Conservation (phyloP, 1,140 invertebrate species). For the Schlechtendalia chinensis region DNA sequence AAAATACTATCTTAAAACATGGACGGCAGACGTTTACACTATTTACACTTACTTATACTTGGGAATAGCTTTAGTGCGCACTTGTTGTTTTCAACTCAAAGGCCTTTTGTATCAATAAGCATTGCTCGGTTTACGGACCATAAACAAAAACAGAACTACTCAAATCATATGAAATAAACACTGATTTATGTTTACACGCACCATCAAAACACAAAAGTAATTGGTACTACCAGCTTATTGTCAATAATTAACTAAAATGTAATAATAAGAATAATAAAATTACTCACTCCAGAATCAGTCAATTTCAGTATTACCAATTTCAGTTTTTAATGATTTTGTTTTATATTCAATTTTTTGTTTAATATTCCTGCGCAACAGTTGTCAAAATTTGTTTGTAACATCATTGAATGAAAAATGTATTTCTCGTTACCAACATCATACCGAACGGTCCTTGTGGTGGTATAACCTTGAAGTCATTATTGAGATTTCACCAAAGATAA, state of each 20-base stretch:
- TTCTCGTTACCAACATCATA: conserved; percentile 3
- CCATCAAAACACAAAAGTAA: background rate
- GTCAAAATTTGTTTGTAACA: conserved; percentile 44
- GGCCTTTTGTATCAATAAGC: background rate
- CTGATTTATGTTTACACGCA: too few relatives aligned
- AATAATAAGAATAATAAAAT: background rate
- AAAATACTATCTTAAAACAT: background rate
- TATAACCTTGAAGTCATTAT: background rate
- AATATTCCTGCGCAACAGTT: conserved; percentile 49
- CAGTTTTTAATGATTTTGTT: conserved; percentile 45
- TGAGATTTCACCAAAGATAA: too few relatives aligned
- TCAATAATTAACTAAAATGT: conserved; percentile 17
- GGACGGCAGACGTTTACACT: background rate
- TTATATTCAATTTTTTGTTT: conserved; percentile 33
- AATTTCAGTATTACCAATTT: conserved; percentile 50
- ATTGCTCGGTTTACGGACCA: background rate
- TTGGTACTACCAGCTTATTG: background rate
- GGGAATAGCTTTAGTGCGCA: conserved; percentile 23
- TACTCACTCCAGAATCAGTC: conserved; percentile 23
- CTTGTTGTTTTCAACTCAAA: conserved; percentile 11
- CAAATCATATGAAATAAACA: background rate
- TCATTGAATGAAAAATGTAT: background rate
- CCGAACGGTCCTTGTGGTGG: too few relatives aligned
- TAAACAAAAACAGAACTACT: background rate
- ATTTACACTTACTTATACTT: conserved; percentile 28